These are phyloP conservation scores for Antheraea assamensis DNA, from an alignment of 2,888 invertebrate genomes.

Conservation along the genomic window DNA sequence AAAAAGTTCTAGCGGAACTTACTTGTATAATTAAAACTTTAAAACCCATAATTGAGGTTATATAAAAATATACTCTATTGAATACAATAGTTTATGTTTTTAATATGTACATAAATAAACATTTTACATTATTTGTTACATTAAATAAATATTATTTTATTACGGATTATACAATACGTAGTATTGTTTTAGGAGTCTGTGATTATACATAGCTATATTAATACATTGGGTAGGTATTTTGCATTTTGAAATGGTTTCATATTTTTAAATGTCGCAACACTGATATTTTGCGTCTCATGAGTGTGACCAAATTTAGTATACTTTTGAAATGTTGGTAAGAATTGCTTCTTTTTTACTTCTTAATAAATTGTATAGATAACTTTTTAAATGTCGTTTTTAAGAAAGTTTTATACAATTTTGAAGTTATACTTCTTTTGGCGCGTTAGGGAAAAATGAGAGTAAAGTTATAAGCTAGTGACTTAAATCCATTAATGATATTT, in stretches of 20 bases:
- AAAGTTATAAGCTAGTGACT: neutral
- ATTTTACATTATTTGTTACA: neutral
- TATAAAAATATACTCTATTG: too few species aligned
- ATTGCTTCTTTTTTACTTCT: neutral
- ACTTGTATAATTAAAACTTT: too few species aligned
- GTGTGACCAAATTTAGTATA: neutral
- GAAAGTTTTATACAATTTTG: neutral
- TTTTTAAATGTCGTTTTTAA: neutral
- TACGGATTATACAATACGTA: too few species aligned
- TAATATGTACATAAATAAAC: too few species aligned
- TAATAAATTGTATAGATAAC: neutral
- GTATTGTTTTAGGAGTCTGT: too few species aligned
- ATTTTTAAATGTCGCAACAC: constrained; percentile 21
- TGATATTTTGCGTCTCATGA: neutral
- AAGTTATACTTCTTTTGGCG: too few species aligned
- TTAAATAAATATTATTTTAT: neutral
- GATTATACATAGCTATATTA: too few species aligned
- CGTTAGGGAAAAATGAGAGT: too few species aligned
- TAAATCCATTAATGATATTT: neutral
- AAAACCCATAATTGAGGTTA: too few species aligned
- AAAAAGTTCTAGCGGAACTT: too few species aligned
- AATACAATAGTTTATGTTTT: too few species aligned
- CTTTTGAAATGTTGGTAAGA: neutral
- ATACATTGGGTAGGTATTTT: too few species aligned
- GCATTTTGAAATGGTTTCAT: neutral